Evolutionary conservation across 1,140 invertebrate species (phyloP).

Genomic region (Bombus balteatus): DNA sequence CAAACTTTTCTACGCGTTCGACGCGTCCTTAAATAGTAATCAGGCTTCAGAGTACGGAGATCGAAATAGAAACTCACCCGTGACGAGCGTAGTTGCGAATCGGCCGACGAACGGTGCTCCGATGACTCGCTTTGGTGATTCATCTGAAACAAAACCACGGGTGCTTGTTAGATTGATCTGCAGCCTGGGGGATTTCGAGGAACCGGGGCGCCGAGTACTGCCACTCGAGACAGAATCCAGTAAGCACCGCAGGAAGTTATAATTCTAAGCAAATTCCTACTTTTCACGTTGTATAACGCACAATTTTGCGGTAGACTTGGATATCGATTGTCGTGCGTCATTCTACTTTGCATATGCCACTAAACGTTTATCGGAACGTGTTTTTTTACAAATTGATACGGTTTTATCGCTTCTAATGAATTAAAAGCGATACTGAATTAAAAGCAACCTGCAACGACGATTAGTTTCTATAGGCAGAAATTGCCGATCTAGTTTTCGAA

Average conservation of each 20-base stretch:
- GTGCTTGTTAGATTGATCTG: conserved; percentile 39
- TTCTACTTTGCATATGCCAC: background rate
- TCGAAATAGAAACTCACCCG: conserved; percentile 52
- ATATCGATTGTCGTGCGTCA: background rate
- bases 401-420: background rate
- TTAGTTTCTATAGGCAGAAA: background rate
- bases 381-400: background rate
- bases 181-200: conserved; percentile 8
- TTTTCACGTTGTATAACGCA: background rate
- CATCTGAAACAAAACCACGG: conserved; percentile 58
- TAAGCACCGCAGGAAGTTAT: background rate
- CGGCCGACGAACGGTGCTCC: conserved; percentile 17
- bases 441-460: background rate
- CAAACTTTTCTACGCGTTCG: conserved; percentile 36
- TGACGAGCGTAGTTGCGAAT: conserved; percentile 26
- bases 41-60: background rate
- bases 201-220: background rate
- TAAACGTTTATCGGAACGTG: background rate
- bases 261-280: background rate
- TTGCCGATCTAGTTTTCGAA: background rate
- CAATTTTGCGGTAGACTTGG: too few relatives aligned
- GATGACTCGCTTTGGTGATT: conserved; percentile 29
- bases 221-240: background rate
- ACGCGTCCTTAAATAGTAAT: conserved; percentile 33
- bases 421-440: background rate